Evolutionary conservation across 2,888 invertebrate genomes (phyloP), one percentile per base, ranked within the genome.

Genomic region (Reticulitermes lucifugus): DNA sequence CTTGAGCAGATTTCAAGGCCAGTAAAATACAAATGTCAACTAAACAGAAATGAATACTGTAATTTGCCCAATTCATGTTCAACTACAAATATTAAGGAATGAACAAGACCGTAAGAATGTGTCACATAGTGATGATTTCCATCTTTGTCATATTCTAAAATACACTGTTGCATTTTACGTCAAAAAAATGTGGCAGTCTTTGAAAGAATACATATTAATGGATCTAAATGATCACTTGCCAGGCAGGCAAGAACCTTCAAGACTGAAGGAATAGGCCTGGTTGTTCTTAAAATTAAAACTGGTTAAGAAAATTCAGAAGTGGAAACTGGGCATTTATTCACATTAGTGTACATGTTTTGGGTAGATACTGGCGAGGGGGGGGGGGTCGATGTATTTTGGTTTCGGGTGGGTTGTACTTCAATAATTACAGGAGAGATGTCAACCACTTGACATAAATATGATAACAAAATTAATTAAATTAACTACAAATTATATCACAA

Each of bases 1-100:
- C 81, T 81, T 81, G 81, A 81, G 81, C 81, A 81, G 81, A 81
- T 81, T 81, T 81, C 22, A 81, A 81, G 81, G 81, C 81, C 65
- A 81, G 41, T 43, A 70, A 81, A 77, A 51, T 77, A 46, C 41
- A n/a, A 46, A 75, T 71, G 41, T 21, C 73, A 73, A 60, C 25
- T 41, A 80, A 79, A 51, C 51, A 51, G 51, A 80, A 80, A 80
- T 60, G 60, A 80, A 80, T 80, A 80, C 51, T 80, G 80, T n/a
- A 81, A 81, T 41, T 81, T n/a, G 10, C 7, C 43, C 46, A 77
- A 77, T 35, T 77, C 43, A 43, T 21, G n/a, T 29, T 71, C 73
- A 73, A 73, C 73, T 73, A 77, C 22, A 77, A 46, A 77, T 77
- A 46, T 77, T 77, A 77, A n/a, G 77, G 77, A 77, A 77, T 77